A percentile compares a stretch with the other conserved stretches of the same genome.
Evolutionary conservation across 2,797 vertebrate species (phyloP).

Genomic region (Chanos chanos): DNA sequence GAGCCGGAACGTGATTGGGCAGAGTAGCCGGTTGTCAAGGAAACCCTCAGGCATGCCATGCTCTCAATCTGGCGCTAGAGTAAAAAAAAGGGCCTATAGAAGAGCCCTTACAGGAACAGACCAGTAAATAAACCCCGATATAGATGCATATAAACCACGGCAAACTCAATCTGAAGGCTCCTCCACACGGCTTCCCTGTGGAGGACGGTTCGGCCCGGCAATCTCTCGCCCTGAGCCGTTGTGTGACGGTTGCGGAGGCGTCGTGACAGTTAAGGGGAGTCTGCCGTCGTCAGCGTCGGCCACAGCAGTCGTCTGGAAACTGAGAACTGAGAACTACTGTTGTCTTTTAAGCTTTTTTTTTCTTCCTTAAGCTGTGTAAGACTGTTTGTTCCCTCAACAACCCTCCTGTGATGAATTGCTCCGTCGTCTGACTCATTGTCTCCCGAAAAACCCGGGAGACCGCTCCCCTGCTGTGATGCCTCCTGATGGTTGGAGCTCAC

Average conservation of each 20-base stretch:
- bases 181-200: no score
- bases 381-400: slow-evolving; percentile 65
- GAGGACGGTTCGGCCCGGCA: no score
- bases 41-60: slow-evolving; percentile 60
- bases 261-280: not conserved
- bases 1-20: slow-evolving; percentile 59
- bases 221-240: no score
- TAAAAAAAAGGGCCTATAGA: slow-evolving; percentile 47
- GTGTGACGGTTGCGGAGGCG: no score
- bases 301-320: slow-evolving; percentile 54
- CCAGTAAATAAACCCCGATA: no score
- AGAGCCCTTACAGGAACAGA: slow-evolving; percentile 29
- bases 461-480: slow-evolving; percentile 24
- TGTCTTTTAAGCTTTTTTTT: slow-evolving; percentile 60
- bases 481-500: not conserved
- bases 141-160: no score
- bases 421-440: slow-evolving; percentile 65
- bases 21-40: slow-evolving; percentile 65
- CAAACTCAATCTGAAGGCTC: no score
- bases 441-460: slow-evolving; percentile 67
- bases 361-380: slow-evolving; percentile 50
- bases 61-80: slow-evolving; percentile 54
- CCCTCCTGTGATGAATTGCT: slow-evolving; percentile 71
- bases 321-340: slow-evolving; percentile 67
- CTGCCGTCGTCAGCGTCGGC: slow-evolving; percentile 43